Evolutionary conservation across 2,888 invertebrate genomes (phyloP), one percentile per base, ranked within the genome.

Genomic region (Microplitis deprimator): DNA sequence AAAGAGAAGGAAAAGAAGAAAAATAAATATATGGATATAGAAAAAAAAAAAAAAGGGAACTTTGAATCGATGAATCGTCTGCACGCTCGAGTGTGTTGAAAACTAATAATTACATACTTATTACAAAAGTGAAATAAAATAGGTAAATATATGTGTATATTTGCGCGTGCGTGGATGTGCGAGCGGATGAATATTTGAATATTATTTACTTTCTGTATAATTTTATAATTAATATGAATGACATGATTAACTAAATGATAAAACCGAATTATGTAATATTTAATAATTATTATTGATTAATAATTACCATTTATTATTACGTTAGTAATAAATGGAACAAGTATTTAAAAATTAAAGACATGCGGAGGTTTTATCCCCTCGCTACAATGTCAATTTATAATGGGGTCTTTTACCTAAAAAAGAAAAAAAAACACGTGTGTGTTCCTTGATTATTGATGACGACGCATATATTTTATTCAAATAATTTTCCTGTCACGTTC

Each of bases 361-460:
- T 29, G 61, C 62, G 62, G 5, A 59, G 70, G 83, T 77, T 77
- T 82, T 80, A 73, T 79, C 84, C 84, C 85, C 84, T 84, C 84
- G 82, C 84, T 84, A 85, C 84, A 82, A 87, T 88, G 88, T 88
- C 88, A 88, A 88, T 88, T 88, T 86, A 84, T 83, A 83, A 83
- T 82, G 83, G 78, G 83, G 84, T 83, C 83, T 82, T 82, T 82
- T 78, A 76, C 80, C 81, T 75, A 70, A 61, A 29, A 29, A 29
- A 29, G 4, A 29, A 60, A 17, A 70, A 62, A 50, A 64, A 60
- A 75, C 60, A 41, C 77, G 39, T 60, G 74, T 62, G 39, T 41
- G 40, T 75, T 50, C 29, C 75, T 70, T 41, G 59, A 68, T 50
- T 40, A 68, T 77, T 50, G 16, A 10, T 71, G 62, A 61, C 16